phyloP scores from a whole-genome alignment of 2,888 invertebrate species.

The Zygaena filipendulae region DNA sequence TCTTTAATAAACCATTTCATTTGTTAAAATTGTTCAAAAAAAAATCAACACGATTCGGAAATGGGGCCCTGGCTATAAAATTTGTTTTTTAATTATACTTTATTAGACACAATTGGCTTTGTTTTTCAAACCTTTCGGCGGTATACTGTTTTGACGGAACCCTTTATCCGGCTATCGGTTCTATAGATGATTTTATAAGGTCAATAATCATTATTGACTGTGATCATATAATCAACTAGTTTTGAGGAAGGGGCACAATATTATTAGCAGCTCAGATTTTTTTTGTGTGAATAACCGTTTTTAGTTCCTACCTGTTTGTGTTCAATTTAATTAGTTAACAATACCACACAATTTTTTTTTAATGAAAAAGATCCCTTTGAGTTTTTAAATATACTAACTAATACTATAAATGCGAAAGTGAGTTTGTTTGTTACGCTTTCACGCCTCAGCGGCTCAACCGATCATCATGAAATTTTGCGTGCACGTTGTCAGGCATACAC shows the following conservation, averaged over 20 bases:
- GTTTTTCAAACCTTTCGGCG: constrained; percentile 38
- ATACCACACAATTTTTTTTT: too few species aligned
- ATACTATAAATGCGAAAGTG: too few species aligned
- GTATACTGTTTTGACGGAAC: constrained; percentile 36
- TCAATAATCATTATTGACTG: constrained; percentile 61
- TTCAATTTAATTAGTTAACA: too few species aligned
- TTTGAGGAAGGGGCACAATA: constrained; percentile 29
- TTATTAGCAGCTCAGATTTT: constrained; percentile 20
- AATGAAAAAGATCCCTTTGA: too few species aligned
- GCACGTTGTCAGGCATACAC: too few species aligned
- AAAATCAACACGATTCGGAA: constrained; percentile 39
- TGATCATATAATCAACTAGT: constrained; percentile 59
- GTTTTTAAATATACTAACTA: too few species aligned
- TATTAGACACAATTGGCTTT: constrained; percentile 59
- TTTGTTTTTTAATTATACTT: constrained; percentile 59
- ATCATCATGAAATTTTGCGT: too few species aligned
- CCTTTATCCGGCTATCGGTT: constrained; percentile 47
- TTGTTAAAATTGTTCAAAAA: constrained; percentile 40
- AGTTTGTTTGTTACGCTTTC: too few species aligned
- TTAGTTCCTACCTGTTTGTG: too few species aligned
- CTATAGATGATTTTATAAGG: constrained; percentile 65
- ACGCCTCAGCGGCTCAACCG: too few species aligned
- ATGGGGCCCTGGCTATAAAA: constrained; percentile 51
- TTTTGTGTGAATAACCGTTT: too few species aligned
- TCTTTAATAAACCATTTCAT: constrained; percentile 41